Percentiles rank a stretch among this genome's conserved stretches.
Conservation (phyloP, 2,888 invertebrate genomes). For the Tryphoninae sp. region DNA sequence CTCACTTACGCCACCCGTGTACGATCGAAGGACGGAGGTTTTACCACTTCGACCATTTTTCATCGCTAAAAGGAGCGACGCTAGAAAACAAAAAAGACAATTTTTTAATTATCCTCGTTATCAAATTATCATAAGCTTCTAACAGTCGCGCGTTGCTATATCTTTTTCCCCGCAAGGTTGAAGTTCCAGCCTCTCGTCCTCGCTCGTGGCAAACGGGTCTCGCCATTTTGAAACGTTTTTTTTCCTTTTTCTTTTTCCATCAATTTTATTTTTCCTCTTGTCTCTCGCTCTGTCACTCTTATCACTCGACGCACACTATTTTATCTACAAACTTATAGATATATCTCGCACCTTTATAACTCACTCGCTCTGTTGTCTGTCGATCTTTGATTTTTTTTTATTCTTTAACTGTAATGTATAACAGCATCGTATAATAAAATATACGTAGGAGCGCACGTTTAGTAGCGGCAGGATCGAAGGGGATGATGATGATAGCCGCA, state of each 20-base stretch:
- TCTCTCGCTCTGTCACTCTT: conserved; percentile 15
- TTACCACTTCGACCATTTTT: neutral
- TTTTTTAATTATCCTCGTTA: conserved; percentile 4
- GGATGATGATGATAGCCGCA: conserved; percentile 58
- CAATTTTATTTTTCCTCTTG: neutral
- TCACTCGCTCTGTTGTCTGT: conserved; percentile 53
- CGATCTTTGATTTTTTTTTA: conserved; percentile 20
- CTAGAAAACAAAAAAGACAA: conserved; percentile 3
- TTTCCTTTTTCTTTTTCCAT: conserved; percentile 6
- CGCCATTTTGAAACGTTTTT: neutral
- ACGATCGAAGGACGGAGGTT: conserved; percentile 38
- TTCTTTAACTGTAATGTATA: conserved; percentile 33
- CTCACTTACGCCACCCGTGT: conserved; percentile 15
- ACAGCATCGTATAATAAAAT: conserved; percentile 15
- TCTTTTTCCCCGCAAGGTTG: conserved; percentile 14
- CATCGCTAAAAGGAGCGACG: neutral
- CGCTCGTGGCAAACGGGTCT: conserved; percentile 23
- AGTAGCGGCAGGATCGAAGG: conserved; percentile 76
- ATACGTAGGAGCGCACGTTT: conserved; percentile 68
- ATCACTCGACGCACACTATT: conserved; percentile 1
- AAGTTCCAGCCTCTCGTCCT: conserved; percentile 40
- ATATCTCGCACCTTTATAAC: conserved; percentile 40
- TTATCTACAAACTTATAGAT: neutral
- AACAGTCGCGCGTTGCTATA: conserved; percentile 28
- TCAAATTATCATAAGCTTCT: neutral